These are phyloP conservation scores for Habrosyne pyritoides DNA, from an alignment of 2,888 invertebrate genomes.

Conservation along the genomic window DNA sequence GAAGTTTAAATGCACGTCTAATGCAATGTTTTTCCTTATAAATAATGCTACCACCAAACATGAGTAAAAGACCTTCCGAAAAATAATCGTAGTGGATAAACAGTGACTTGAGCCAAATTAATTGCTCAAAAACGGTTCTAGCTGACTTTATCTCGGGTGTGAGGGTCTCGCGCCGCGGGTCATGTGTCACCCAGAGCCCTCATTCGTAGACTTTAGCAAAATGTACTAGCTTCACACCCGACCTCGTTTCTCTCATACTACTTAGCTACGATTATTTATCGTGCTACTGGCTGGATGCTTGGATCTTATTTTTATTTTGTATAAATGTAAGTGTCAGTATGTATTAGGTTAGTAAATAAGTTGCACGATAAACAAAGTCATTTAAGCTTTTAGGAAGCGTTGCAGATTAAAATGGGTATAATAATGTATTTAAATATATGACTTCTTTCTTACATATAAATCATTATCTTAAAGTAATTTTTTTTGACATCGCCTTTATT, in stretches of 20 bases:
- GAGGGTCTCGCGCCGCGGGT: constrained; percentile 20
- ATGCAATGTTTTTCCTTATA: no score
- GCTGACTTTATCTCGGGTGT: constrained; percentile 13
- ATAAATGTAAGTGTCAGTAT: no score
- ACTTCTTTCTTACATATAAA: no score
- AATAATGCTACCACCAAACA: no score
- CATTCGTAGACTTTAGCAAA: constrained; percentile 34
- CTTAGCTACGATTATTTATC: constrained; percentile 13
- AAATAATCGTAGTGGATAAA: not conserved
- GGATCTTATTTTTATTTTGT: not conserved
- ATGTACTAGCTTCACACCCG: constrained; percentile 48
- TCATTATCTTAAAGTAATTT: no score
- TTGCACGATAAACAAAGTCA: not conserved
- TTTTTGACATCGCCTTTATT: no score
- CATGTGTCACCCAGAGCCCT: constrained; percentile 24
- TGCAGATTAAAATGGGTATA: not conserved
- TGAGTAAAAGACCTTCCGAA: not conserved
- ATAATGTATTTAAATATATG: no score
- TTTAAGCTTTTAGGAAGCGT: not conserved
- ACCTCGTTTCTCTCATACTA: constrained; percentile 43
- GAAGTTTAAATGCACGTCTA: no score
- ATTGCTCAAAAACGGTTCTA: not conserved
- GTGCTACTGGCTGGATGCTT: not conserved
- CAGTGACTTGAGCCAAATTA: constrained; percentile 4
- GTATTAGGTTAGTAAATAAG: not conserved